These are phyloP conservation scores for Thamnaconus septentrionalis DNA, from an alignment of 2,113 vertebrate genomes.

Conservation along the genomic window DNA sequence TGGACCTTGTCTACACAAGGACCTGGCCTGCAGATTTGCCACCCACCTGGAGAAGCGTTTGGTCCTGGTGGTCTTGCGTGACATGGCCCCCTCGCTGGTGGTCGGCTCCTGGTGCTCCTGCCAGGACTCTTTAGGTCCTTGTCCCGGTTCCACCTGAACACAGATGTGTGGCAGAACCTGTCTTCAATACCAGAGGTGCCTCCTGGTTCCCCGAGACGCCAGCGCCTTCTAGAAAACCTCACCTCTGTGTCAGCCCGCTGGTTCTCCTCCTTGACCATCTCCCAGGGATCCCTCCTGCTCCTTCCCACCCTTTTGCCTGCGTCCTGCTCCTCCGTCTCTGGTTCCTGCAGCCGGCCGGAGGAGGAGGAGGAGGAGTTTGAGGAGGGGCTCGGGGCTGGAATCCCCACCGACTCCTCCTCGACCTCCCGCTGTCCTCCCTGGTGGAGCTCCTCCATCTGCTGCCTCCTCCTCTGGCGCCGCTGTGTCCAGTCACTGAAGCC, in stretches of 20 bases:
- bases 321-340: constrained; percentile 34
- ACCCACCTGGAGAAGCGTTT: no score
- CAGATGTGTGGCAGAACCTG: no score
- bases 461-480: constrained; percentile 76
- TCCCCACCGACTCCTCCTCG: constrained; percentile 25
- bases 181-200: no score
- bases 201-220: no score
- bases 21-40: no score
- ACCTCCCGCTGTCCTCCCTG: constrained; percentile 39
- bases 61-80: no score
- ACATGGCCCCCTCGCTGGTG: no score
- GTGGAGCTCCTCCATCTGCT: constrained; percentile 61
- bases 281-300: constrained; percentile 16
- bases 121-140: no score
- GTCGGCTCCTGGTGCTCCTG: no score
- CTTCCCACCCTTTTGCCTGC: constrained; percentile 16
- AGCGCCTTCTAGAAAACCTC: neutral
- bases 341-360: constrained; percentile 24
- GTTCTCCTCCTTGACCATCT: constrained; percentile 32
- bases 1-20: no score
- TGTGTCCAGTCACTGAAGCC: constrained; percentile 95
- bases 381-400: neutral
- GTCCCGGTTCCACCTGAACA: no score
- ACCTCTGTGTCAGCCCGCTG: constrained; percentile 45
- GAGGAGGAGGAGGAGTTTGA: neutral